A percentile compares a stretch with the other conserved stretches of the same genome.
Evolutionary conservation across 2,113 vertebrate species (phyloP).

Genomic region (Nematolebias whitei): DNA sequence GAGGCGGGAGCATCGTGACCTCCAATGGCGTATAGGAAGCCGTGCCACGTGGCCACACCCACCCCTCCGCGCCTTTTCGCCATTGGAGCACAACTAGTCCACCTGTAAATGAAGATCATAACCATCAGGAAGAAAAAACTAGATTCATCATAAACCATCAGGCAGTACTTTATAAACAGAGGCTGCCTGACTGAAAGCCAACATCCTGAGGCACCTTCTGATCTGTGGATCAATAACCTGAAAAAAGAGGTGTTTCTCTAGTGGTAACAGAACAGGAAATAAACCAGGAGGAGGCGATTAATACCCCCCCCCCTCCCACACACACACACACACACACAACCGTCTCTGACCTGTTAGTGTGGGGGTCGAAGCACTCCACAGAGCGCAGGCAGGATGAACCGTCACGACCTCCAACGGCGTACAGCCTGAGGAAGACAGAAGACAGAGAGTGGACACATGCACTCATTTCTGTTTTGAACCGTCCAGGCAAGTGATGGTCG

Average conservation of each 20-base stretch:
- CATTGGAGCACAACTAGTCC: slow-evolving; percentile 94
- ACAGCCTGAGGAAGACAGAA: slow-evolving; percentile 82
- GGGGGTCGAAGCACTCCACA: slow-evolving; percentile 97
- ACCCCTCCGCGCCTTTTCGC: slow-evolving; percentile 95
- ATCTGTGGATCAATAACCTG: slow-evolving; percentile 43
- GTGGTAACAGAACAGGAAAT: slow-evolving; percentile 27
- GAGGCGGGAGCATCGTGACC: slow-evolving; percentile 96
- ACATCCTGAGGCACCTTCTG: slow-evolving; percentile 40
- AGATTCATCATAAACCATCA: not conserved
- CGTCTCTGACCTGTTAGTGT: slow-evolving; percentile 89
- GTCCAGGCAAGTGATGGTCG: slow-evolving; percentile 68
- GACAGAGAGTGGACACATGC: slow-evolving; percentile 16
- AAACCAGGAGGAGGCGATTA: slow-evolving; percentile 30
- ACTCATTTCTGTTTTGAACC: slow-evolving; percentile 6
- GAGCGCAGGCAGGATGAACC: slow-evolving; percentile 97
- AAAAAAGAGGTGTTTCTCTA: slow-evolving; percentile 5
- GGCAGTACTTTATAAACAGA: slow-evolving; percentile 7
- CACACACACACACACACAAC: too few species aligned
- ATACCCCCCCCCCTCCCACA: too few species aligned
- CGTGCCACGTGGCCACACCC: slow-evolving; percentile 96
- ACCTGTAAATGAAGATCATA: slow-evolving; percentile 83
- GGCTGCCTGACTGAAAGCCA: slow-evolving; percentile 15
- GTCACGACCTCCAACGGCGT: slow-evolving; percentile 97
- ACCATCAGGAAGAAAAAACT: not conserved
- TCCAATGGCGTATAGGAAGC: slow-evolving; percentile 94